phyloP scores from a whole-genome alignment of 2,888 invertebrate species.

The Tethea ocularis region DNA sequence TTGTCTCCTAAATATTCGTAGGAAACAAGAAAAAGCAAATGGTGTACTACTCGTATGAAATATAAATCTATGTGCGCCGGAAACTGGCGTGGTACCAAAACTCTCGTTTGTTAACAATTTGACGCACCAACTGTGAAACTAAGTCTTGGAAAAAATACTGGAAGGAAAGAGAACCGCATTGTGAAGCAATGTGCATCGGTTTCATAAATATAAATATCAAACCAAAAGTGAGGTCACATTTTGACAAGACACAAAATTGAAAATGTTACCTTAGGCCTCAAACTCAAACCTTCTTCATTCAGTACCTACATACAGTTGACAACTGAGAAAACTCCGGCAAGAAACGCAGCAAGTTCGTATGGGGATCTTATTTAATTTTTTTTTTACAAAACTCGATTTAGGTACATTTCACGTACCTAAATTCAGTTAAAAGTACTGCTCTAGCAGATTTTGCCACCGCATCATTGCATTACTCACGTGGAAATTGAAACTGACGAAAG shows the following conservation, averaged over 20 bases:
- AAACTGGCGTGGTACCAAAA: slow-evolving; percentile 53
- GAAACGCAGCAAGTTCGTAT: too few species aligned
- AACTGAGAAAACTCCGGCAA: too few species aligned
- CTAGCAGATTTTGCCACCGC: not conserved
- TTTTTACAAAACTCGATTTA: too few species aligned
- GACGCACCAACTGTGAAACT: slow-evolving; percentile 41
- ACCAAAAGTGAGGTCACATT: not conserved
- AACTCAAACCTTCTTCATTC: too few species aligned
- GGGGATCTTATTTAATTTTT: too few species aligned
- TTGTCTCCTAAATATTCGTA: not conserved
- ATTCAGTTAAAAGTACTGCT: not conserved
- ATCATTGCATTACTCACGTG: slow-evolving; percentile 1
- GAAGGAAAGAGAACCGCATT: not conserved
- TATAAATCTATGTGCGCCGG: slow-evolving; percentile 37
- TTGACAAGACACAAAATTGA: not conserved
- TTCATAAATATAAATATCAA: too few species aligned
- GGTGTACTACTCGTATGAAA: slow-evolving; percentile 35
- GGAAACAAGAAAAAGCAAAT: slow-evolving; percentile 15
- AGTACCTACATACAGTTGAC: too few species aligned
- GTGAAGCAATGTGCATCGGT: not conserved
- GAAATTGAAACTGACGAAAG: slow-evolving; percentile 13
- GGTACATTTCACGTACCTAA: not conserved
- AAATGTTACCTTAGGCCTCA: not conserved
- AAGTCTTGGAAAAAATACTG: slow-evolving; percentile 37
- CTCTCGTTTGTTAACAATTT: slow-evolving; percentile 46